Evolutionary conservation across 2,888 invertebrate genomes (phyloP), one percentile per base, ranked within the genome.

Genomic region (Diloba caeruleocephala): DNA sequence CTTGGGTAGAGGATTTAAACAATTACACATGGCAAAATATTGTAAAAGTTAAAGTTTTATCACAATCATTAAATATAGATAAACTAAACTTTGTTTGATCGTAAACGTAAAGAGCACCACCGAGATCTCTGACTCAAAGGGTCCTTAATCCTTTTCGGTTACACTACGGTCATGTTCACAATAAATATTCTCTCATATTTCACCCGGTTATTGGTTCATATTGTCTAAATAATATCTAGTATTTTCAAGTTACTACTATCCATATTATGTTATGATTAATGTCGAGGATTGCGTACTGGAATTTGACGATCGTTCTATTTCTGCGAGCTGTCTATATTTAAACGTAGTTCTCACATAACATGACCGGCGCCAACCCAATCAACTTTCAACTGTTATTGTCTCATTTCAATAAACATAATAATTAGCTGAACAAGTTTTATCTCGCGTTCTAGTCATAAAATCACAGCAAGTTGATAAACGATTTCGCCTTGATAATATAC

Each of bases 341-440:
- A 38, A 32, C 29, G 29, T 39, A 56, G 41, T 53, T 66, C 3
- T 17, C 50, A 51, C 33, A 29, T 50, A 62, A 43, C 23, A 51
- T 12, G 38, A 15, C 32, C 41, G 84, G 83, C 83, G 85, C 84
- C 85, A 68, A 50, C 49, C 70, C 81, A 81, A 83, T 80, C 75
- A 74, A 75, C 68, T 78, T 76, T 71, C 67, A 78, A 73, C 74
- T 72, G 76, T 71, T 76, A 78, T 68, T 77, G 81, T 81, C 79
- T 80, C 82, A 84, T 85, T 84, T 82, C 78, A 84, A 84, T 84
- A 80, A 80, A 79, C 68, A 71, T 68, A 68, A 72, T 80, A 80
- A 81, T 84, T 82, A 80, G 54, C 26, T 52, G 56, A 63, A 66
- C 58, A 63, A 65, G 54, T 56, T 68, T 55, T 66, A 71, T 69